Evolutionary conservation across 1,140 invertebrate genomes (phyloP).

Genomic region (Dreissena rostriformis): DNA sequence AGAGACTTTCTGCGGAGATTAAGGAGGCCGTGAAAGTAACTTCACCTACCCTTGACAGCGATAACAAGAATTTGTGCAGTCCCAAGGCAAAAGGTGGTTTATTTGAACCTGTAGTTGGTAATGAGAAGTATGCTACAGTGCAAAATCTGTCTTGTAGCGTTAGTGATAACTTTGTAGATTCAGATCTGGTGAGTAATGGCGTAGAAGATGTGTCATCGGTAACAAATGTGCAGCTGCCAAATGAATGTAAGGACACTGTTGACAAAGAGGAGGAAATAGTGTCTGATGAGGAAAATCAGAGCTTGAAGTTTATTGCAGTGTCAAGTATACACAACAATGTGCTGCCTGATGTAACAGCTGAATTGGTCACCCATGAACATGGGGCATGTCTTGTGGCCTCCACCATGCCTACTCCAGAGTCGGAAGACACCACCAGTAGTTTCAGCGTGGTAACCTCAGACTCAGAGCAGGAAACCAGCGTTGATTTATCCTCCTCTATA

Average conservation of each 20-base stretch:
- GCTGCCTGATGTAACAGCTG: conserved; percentile 9
- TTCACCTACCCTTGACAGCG: neutral
- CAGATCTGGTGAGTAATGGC: too few relatives aligned
- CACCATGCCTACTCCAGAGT: neutral
- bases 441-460: conserved; percentile 15
- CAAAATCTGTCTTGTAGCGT: too few relatives aligned
- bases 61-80: too few relatives aligned
- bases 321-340: neutral
- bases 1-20: conserved; percentile 52
- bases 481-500: conserved; percentile 7
- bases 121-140: too few relatives aligned
- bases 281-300: neutral
- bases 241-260: neutral
- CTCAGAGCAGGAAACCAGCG: conserved; percentile 16
- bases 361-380: neutral
- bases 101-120: too few relatives aligned
- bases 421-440: conserved; percentile 32
- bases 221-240: too few relatives aligned
- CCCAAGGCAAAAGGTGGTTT: too few relatives aligned
- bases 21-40: conserved; percentile 37
- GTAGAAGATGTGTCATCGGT: too few relatives aligned
- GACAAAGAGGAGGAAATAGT: neutral
- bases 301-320: too few relatives aligned
- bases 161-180: too few relatives aligned
- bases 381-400: neutral